Base-by-base conservation (phyloP, 2,888 invertebrate genomes). In the Aphodius sticticus region DNA sequence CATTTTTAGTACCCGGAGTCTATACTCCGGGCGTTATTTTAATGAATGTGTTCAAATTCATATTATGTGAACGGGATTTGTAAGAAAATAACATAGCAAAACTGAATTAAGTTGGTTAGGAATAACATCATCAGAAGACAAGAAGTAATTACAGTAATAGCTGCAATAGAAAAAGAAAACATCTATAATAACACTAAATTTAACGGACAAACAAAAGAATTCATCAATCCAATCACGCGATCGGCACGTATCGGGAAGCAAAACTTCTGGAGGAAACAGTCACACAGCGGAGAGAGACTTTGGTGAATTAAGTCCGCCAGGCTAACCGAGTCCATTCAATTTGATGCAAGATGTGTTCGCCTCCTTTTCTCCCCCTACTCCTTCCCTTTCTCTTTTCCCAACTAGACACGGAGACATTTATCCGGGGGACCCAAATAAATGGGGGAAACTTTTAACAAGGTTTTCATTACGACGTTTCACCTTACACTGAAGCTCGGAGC, bases 361-460 rank as follows among this genome's bases (percentile, higher is more conserved):
- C 86, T 84, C 84, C 84, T 86, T 85, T 85, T 85, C 78, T 77
- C 53, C 79, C 69, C 83, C 84, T 83, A 84, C 74, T 37, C n/a
- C 74, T 74, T 37, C 14, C 74, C 85, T 85, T 83, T 82, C 84
- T 84, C 84, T 85, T 86, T 86, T 87, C 84, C 83, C 38, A 71
- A 53, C 35, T 76, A 83, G 84, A 81, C 53, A 53, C 53, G 84
- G 85, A 85, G 86, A 87, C 86, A 87, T 87, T 87, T 86, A 87
- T 87, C 87, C 86, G 36, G 84, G 82, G 79, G 80, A 80, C 84
- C 84, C 86, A 35, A 74, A 87, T 87, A 86, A 87, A 87, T 86
- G 86, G 84, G 81, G 84, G 83, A 86, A 88, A 88, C 86, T 88
- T 88, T 87, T 86, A 87, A 87, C 86, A 87, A 86, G 86, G 85